Evolutionary conservation across 2,888 invertebrate genomes (phyloP), one percentile per base, ranked within the genome.

Genomic region (Dryobotodes eremita): DNA sequence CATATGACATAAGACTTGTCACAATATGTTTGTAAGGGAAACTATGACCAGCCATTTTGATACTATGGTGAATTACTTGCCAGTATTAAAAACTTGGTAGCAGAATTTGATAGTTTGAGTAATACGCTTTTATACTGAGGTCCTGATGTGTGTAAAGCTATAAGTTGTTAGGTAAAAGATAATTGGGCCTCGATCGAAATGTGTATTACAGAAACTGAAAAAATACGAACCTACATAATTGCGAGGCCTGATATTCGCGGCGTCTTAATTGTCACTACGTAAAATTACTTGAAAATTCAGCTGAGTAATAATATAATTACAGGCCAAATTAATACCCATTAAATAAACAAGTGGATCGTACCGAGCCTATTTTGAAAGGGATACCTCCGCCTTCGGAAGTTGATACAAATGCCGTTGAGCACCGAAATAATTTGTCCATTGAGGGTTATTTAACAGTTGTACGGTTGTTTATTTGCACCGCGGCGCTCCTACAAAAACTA

Each of bases 381-480:
- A 89, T 90, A 89, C 85, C 83, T 78, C 79, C 80, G 79, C 80
- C 83, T 85, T 84, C 76, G 83, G 83, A 87, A 90, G 82, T 88
- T 81, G 88, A 91, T 91, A 91, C 90, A 92, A 93, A 93, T 91
- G 88, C 85, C 86, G 80, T 86, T 82, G 85, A 89, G 88, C 87
- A 89, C 90, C 88, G 91, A 89, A 93, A 94, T 93, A 93, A 94
- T 93, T 94, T 92, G 92, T 92, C 90, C 91, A 93, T 92, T 90
- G 91, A 92, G 92, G 90, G 91, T 93, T 92, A 93, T 93, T 94
- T 92, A 94, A 93, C 91, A 92, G 84, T 86, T 70, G 90, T 91
- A 90, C 89, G 88, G 90, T 93, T 93, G 92, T 94, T 93, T 94
- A 94, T 94, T 94, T 93, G 91, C 92, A 91, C 91, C 89, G 85